These are phyloP conservation scores for Lytechinus variegatus DNA, from an alignment of 35 echinoderm and acorn worm genomes.

Conservation along the genomic window DNA sequence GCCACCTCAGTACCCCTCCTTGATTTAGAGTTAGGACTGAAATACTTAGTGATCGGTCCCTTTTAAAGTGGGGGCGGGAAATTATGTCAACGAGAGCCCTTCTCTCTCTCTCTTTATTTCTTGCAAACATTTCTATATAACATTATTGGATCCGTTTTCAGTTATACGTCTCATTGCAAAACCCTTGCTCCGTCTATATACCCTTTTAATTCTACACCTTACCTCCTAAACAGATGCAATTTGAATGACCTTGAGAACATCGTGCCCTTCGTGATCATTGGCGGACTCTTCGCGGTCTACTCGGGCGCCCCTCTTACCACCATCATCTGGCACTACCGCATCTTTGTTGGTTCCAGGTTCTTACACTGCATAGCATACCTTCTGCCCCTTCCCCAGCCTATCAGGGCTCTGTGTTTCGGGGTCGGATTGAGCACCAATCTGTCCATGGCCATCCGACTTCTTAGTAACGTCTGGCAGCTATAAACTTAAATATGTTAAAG, in stretches of 20 bases:
- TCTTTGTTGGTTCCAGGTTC: constrained; percentile 69
- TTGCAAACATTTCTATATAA: no score
- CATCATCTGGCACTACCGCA: constrained; percentile 64
- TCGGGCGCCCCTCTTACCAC: constrained; percentile 44
- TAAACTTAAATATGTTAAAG: background rate
- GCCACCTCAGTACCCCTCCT: no score
- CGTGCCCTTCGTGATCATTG: constrained; percentile 63
- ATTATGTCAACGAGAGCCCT: no score
- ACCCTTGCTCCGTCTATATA: background rate
- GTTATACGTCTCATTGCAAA: no score
- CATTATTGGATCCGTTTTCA: no score
- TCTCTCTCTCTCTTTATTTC: no score
- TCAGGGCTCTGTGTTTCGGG: constrained; percentile 39
- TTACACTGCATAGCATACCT: constrained; percentile 76
- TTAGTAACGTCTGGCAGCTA: constrained; percentile 23
- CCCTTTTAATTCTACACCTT: background rate
- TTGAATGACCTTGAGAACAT: constrained; percentile 66
- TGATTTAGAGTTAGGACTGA: no score
- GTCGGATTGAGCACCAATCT: constrained; percentile 56
- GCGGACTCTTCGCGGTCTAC: constrained; percentile 57
- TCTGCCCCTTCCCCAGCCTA: constrained; percentile 67
- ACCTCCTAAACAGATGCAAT: background rate
- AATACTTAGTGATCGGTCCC: no score
- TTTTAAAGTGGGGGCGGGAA: no score
- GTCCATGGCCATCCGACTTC: constrained; percentile 61